These are phyloP conservation scores for Teleopsis dalmanni DNA, from an alignment of 1,140 invertebrate species.

Conservation along the genomic window DNA sequence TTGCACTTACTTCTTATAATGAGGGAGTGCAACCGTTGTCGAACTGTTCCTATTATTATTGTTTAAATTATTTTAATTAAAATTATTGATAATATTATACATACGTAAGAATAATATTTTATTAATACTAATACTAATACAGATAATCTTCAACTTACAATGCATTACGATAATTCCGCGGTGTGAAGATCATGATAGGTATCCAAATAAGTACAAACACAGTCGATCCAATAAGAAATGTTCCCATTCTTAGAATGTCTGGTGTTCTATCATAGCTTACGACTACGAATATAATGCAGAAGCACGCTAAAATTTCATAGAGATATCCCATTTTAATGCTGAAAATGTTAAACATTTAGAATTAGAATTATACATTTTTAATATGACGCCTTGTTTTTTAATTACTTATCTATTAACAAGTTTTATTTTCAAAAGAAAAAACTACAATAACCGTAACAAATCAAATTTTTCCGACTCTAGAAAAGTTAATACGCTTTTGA, in stretches of 20 bases:
- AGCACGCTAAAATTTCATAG: constrained; percentile 37
- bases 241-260: constrained; percentile 52
- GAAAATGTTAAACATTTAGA: neutral
- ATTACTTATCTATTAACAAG: no score
- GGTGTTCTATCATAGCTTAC: constrained; percentile 48
- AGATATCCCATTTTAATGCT: constrained; percentile 26
- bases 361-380: neutral
- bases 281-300: constrained; percentile 41
- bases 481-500: no score
- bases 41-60: no score
- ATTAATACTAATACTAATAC: neutral
- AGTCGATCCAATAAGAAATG: constrained; percentile 52
- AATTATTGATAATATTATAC: no score
- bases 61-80: no score
- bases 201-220: constrained; percentile 56
- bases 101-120: no score
- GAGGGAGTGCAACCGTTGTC: no score
- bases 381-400: no score
- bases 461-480: no score
- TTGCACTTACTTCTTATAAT: no score
- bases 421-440: no score
- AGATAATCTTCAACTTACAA: constrained; percentile 55
- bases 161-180: constrained; percentile 63
- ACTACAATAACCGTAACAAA: no score
- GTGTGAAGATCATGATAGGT: constrained; percentile 64